Evolutionary conservation across 2,888 invertebrate species (phyloP), one percentile per base, ranked within the genome.

Genomic region (Epiblema foenella): DNA sequence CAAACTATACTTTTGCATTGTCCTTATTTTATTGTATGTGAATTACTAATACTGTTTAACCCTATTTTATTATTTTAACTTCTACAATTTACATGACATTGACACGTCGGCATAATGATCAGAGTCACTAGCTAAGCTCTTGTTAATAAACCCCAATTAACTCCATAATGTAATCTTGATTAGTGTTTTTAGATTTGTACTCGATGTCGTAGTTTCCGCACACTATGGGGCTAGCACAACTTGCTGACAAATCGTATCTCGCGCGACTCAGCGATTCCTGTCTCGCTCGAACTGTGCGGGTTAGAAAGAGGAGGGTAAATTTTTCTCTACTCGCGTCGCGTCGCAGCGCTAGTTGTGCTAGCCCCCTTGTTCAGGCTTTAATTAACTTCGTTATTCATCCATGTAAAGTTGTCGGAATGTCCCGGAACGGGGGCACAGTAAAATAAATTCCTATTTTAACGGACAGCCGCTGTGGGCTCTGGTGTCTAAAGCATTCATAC

Each of bases 311-410:
- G n/a, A n/a, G n/a, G n/a, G n/a, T n/a, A n/a, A n/a, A n/a, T n/a
- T n/a, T n/a, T n/a, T n/a, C n/a, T n/a, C n/a, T n/a, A n/a, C n/a
- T n/a, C n/a, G n/a, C n/a, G n/a, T n/a, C n/a, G n/a, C n/a, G n/a
- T n/a, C n/a, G n/a, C n/a, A n/a, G n/a, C n/a, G n/a, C n/a, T n/a
- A n/a, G n/a, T n/a, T n/a, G n/a, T n/a, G n/a, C n/a, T n/a, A n/a
- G n/a, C n/a, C n/a, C n/a, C n/a, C n/a, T 71, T 66, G 56, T 62
- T 60, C 39, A 46, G 12, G 57, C 56, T 56, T 67, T 71, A 71
- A 71, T 71, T 71, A 71, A 62, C 56, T 67, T 62, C 57, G 56
- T 67, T 67, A 67, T 60, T 42, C 65, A 51, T 54, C 52, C 59
- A 64, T 54, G 54, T 59, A 42, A 69, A 71, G 71, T 67, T 62